phyloP scores from a whole-genome alignment of 1,140 invertebrate genomes.

The Cheumatopsyche charites region DNA sequence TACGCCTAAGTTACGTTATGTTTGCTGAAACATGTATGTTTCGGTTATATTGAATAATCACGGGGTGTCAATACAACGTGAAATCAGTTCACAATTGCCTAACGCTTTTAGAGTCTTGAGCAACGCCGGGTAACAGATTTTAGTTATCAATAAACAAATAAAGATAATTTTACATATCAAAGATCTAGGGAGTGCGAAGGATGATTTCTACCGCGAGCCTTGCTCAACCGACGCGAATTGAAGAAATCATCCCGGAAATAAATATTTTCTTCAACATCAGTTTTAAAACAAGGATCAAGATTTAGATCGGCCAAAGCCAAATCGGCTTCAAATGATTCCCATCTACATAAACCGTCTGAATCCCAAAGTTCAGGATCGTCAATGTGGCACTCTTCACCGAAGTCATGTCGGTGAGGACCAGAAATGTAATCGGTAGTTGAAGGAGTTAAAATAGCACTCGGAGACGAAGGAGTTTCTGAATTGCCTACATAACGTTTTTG shows the following conservation, averaged over 20 bases:
- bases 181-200: conserved; percentile 43
- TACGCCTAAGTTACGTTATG: too few species aligned
- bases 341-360: conserved; percentile 56
- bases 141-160: conserved; percentile 4
- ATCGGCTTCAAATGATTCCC: conserved; percentile 63
- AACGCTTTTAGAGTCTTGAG: too few species aligned
- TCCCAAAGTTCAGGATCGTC: conserved; percentile 57
- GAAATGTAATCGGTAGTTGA: conserved; percentile 51
- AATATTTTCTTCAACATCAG: conserved; percentile 66
- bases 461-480: conserved; percentile 57
- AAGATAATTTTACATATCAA: conserved; percentile 34
- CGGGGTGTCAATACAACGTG: too few species aligned
- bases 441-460: conserved; percentile 64
- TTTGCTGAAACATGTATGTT: too few species aligned
- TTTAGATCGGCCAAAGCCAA: conserved; percentile 59
- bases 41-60: too few species aligned
- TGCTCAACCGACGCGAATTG: conserved; percentile 51
- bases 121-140: too few species aligned
- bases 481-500: conserved; percentile 51
- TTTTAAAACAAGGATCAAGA: conserved; percentile 60
- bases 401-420: conserved; percentile 36
- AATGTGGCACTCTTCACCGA: conserved; percentile 39
- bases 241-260: conserved; percentile 60
- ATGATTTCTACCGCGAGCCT: conserved; percentile 29
- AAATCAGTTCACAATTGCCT: too few species aligned